Percentiles rank a stretch among this genome's conserved stretches.
These are phyloP conservation scores for Xylota segnis DNA, from an alignment of 2,888 invertebrate species.

Conservation along the genomic window DNA sequence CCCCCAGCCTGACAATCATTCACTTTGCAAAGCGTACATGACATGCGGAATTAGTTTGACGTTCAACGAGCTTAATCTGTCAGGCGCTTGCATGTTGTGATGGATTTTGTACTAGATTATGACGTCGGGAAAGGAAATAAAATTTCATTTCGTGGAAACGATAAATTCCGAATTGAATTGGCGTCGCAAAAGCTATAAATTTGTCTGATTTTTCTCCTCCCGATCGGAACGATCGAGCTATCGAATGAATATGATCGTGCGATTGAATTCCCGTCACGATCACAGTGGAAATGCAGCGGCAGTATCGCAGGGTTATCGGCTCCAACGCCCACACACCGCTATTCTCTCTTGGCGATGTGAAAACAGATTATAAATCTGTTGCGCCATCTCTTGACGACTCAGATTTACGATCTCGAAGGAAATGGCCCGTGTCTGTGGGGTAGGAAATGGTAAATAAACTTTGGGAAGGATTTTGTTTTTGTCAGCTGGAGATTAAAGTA, in stretches of 20 bases:
- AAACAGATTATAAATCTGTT: slow-evolving; percentile 12
- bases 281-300: slow-evolving; percentile 8
- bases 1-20: not conserved
- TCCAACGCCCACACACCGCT: slow-evolving; percentile 36
- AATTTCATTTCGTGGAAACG: not conserved
- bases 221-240: not conserved
- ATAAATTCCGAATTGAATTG: not conserved
- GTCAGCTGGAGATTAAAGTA: slow-evolving; percentile 1
- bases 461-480: not conserved
- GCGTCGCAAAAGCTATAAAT: slow-evolving; percentile 7
- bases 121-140: slow-evolving; percentile 1
- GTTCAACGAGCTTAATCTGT: not conserved
- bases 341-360: slow-evolving; percentile 14
- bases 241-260: not conserved
- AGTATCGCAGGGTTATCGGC: slow-evolving; percentile 12
- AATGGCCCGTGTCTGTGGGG: not conserved
- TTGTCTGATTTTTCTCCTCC: not conserved
- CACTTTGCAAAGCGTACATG: not conserved
- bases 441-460: not conserved
- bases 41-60: slow-evolving; percentile 1
- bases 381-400: slow-evolving; percentile 14
- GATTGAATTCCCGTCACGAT: slow-evolving; percentile 24
- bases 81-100: not conserved
- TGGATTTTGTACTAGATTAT: slow-evolving; percentile 9
- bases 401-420: not conserved